These are phyloP conservation scores for Aricia agestis DNA, from an alignment of 1,140 invertebrate genomes.

Conservation along the genomic window DNA sequence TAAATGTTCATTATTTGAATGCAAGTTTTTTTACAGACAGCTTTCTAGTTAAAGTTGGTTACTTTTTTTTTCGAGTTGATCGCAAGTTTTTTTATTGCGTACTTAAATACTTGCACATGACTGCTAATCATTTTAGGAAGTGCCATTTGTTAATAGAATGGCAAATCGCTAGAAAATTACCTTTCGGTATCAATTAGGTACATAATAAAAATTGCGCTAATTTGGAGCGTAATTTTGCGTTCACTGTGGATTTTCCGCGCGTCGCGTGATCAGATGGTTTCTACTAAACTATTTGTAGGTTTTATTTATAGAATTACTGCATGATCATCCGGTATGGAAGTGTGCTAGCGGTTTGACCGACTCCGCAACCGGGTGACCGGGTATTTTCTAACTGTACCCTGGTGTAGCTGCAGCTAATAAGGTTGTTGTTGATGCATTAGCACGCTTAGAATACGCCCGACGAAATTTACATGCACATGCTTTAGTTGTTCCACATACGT, in stretches of 20 bases:
- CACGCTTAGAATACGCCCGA: constrained; percentile 5
- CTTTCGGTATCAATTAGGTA: neutral
- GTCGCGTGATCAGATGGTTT: neutral
- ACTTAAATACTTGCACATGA: neutral
- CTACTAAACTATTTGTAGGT: neutral
- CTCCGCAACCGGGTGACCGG: constrained; percentile 63
- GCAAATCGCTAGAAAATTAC: neutral
- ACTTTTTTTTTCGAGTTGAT: neutral
- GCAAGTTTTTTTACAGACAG: constrained; percentile 25
- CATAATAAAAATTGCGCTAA: too few relatives aligned
- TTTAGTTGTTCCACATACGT: neutral
- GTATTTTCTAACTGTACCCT: constrained; percentile 66
- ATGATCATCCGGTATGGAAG: constrained; percentile 51
- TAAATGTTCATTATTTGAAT: constrained; percentile 19
- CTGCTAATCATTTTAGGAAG: neutral
- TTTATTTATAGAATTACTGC: constrained; percentile 12
- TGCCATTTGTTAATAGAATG: neutral
- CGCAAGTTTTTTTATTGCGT: neutral
- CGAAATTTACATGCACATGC: neutral
- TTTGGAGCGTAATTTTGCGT: neutral
- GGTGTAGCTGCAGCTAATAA: constrained; percentile 63
- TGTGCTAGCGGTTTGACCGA: constrained; percentile 57
- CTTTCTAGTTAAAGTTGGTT: constrained; percentile 28
- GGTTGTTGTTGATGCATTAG: constrained; percentile 23
- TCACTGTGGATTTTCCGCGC: neutral